Conservation (phyloP, 2,888 invertebrate species). For the Eubasilissa splendida region DNA sequence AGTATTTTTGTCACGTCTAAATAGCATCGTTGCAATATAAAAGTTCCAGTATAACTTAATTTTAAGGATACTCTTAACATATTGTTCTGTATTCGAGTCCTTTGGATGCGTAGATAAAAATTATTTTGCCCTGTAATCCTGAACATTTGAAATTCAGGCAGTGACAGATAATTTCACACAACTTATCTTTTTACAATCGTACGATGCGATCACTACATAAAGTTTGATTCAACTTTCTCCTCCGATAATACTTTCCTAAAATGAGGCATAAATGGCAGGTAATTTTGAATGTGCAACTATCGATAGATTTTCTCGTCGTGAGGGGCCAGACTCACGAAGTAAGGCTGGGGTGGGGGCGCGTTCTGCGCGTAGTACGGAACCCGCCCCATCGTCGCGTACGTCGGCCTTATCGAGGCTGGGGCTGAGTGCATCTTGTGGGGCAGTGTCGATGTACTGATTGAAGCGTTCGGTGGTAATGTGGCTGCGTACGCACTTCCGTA, state of each 20-base stretch:
- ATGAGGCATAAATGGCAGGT: constrained; percentile 26
- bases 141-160: no score
- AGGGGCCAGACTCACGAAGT: constrained; percentile 76
- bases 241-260: neutral
- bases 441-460: constrained; percentile 76
- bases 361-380: constrained; percentile 70
- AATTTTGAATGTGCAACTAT: constrained; percentile 62
- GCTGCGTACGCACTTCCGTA: constrained; percentile 69
- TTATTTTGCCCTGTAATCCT: no score
- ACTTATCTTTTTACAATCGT: no score
- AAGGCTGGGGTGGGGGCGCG: constrained; percentile 66
- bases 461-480: constrained; percentile 73
- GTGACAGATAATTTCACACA: no score
- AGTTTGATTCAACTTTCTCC: no score
- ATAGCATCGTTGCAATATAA: no score
- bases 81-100: constrained; percentile 20
- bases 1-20: no score
- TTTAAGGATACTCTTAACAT: no score
- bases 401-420: constrained; percentile 71
- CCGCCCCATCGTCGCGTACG: constrained; percentile 78
- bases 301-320: constrained; percentile 79
- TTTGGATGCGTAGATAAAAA: constrained; percentile 19
- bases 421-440: constrained; percentile 77
- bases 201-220: no score
- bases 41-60: no score